Base-by-base conservation (phyloP, 2,113 vertebrate genomes). In the Eolophus roseicapilla region DNA sequence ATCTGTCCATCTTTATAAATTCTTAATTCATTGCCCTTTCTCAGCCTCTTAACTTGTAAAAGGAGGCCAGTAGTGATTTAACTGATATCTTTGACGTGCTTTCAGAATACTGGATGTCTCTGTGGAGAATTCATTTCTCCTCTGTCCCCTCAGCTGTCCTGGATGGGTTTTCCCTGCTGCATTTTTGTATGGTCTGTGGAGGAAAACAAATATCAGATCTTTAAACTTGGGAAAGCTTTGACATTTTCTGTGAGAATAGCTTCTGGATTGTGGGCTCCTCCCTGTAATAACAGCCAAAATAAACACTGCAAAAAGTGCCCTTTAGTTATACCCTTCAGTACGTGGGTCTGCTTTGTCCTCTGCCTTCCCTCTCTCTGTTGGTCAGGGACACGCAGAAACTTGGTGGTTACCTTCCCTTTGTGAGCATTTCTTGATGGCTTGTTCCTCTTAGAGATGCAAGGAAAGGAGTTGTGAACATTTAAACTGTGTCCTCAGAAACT, bases 11-110 rank as follows among this genome's bases (percentile, higher is more conserved):
- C 86, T 88, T 95, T 94, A 96, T 97, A 91, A 96, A 96, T 93
- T 95, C 92, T 97, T 95, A 96, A 95, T 95, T 95, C 89, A 29
- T 86, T 97, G 95, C 89, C 96, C 93, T 97, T 95, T 97, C 94
- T 97, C 94, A 95, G 86, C 91, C 89, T 95, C 77, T 84, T 75
- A 93, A 73, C 83, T 95, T 93, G 95, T 95, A 96, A 95, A 95
- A 93, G 91, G 91, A 96, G 91, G 83, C 91, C 86, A 75, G 76
- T 8, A 47, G 80, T 93, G 94, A 95, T 96, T 91, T 81, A 86
- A 70, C 92, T 82, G 92, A 67, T 95, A 89, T 44, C 60, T 90
- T 64, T 3, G 5, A 90, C 1, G 1, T 90, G 63, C 67, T 75
- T 50, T 59, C 31, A 43, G 87, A 69, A 59, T 80, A 18, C 63